Evolutionary conservation across 2,797 vertebrate species (phyloP).

Genomic region (Alcedo atthis): DNA sequence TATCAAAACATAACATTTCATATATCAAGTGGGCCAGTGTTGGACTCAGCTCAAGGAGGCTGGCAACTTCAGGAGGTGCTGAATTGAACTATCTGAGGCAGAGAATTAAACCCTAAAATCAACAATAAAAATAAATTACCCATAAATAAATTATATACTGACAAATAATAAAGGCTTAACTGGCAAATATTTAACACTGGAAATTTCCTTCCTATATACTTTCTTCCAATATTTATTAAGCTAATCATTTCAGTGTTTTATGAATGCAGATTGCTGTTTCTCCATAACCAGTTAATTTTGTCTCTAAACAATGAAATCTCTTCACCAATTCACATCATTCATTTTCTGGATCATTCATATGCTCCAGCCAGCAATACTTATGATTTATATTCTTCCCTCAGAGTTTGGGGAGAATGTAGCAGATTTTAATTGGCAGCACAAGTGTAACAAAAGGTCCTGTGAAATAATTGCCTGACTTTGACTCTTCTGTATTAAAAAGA

Average conservation of each 20-base stretch:
- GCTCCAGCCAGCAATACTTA: not conserved
- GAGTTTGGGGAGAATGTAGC: not conserved
- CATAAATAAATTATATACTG: not conserved
- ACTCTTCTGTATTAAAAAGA: not conserved
- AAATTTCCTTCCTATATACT: not conserved
- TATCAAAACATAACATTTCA: too few species aligned
- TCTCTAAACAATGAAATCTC: not conserved
- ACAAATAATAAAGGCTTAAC: not conserved
- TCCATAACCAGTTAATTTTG: not conserved
- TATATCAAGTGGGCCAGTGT: not conserved
- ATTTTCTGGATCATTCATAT: not conserved
- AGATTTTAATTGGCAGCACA: not conserved
- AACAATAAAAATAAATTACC: not conserved
- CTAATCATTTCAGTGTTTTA: not conserved
- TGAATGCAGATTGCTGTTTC: slow-evolving; percentile 12
- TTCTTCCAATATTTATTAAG: slow-evolving; percentile 14
- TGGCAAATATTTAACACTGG: slow-evolving; percentile 1
- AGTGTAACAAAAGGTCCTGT: not conserved
- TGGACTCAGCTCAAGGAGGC: not conserved
- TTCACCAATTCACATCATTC: not conserved
- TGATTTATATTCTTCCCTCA: not conserved
- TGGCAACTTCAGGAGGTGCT: not conserved
- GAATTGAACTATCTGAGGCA: not conserved
- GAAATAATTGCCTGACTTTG: not conserved
- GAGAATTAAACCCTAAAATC: not conserved